Base-by-base conservation (phyloP, 2,113 vertebrate species). In the Orcinus orca region DNA sequence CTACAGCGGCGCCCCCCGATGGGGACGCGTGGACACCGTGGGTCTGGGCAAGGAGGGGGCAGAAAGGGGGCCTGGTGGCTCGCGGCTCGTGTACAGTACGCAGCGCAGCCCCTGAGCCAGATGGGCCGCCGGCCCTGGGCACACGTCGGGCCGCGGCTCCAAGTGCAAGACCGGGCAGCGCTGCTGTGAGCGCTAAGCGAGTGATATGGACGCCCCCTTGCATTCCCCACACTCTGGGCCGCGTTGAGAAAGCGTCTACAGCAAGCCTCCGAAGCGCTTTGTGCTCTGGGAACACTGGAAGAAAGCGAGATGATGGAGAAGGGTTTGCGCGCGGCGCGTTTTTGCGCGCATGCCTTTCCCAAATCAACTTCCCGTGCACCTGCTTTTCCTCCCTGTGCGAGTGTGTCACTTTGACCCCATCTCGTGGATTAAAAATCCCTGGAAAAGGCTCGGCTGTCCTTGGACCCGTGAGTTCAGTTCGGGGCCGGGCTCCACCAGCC, bases 361-460 rank as follows among this genome's bases (percentile, higher is more conserved):
- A 76, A 82, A 95, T n/a, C 93, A 68, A 65, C 93, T 79, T 58
- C n/a, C 50, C 47, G 0, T 55, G 86, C 97, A 97, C 97, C 97
- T 97, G 97, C 89, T 96, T 87, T 76, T 92, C 81, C 70, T 62
- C 13, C 20, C 62, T 0, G 26, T 55, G 36, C 23, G 0, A 76
- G n/a, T 20, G 41, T 92, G 63, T 53, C 84, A 50, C 63, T 93
- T 36, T 58, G 73, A 93, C 62, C 62, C 77, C 88, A 83, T 80
- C 38, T 77, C 73, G 79, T 79, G 86, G 74, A 95, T 95, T 93
- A 47, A 93, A 96, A 91, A 58, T 58, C 15, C 82, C 53, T 44
- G 91, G 80, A 58, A 93, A 93, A 82, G 50, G 25, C n/a, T 81
- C 17, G 17, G 63, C 86, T 53, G 68, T 71, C 36, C 29, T 62